phyloP scores from a whole-genome alignment of 2,113 vertebrate genomes.

The Notiomystis cincta region DNA sequence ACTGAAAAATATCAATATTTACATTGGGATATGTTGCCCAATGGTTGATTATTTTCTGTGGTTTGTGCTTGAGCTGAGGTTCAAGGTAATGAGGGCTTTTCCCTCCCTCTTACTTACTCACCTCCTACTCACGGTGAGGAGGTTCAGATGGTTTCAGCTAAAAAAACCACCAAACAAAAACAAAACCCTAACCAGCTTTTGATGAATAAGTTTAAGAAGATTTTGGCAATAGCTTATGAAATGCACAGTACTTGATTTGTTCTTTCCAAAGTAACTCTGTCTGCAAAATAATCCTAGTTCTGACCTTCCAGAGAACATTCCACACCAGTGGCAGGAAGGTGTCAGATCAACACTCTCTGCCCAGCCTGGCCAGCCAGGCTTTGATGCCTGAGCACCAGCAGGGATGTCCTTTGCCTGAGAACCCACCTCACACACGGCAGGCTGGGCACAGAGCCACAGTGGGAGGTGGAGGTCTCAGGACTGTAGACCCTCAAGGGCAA shows the following conservation, averaged over 20 bases:
- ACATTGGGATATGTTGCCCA: neutral
- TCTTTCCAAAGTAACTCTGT: neutral
- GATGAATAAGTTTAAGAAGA: neutral
- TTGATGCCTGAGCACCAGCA: neutral
- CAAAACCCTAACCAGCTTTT: neutral
- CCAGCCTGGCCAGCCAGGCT: neutral
- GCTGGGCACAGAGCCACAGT: neutral
- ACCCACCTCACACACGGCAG: neutral
- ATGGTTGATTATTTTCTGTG: conserved; percentile 42
- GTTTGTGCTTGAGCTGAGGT: conserved; percentile 21
- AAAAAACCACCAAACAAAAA: neutral
- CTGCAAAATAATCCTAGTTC: neutral
- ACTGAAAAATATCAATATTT: conserved; percentile 43
- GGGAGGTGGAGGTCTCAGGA: neutral
- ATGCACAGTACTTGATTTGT: neutral
- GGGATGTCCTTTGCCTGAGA: neutral
- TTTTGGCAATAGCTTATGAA: neutral
- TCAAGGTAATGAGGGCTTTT: neutral
- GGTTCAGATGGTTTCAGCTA: neutral
- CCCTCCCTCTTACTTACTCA: neutral
- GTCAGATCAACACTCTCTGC: neutral
- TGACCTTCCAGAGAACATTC: neutral
- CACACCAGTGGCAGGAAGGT: neutral
- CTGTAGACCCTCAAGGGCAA: neutral
- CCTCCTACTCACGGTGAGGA: neutral